Conservation (phyloP, 2,888 invertebrate species). For the Diarsia rubi region DNA sequence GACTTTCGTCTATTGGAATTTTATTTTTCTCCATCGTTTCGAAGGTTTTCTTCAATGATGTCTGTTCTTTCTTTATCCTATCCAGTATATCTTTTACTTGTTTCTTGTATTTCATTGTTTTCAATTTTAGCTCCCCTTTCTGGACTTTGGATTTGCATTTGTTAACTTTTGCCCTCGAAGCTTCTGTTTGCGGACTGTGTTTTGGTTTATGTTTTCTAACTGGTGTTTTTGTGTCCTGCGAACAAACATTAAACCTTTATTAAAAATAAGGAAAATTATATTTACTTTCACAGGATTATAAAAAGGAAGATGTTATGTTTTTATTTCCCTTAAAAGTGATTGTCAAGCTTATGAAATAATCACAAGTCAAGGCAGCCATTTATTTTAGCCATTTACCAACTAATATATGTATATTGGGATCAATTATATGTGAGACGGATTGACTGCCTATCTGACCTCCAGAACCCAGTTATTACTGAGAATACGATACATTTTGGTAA, state of each 20-base stretch:
- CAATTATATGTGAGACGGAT: too few species aligned
- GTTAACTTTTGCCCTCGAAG: background rate
- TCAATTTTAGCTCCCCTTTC: slow-evolving; percentile 8
- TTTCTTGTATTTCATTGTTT: background rate
- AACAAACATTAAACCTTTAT: slow-evolving; percentile 17
- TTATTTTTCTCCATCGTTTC: background rate
- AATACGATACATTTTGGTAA: too few species aligned
- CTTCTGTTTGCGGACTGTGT: background rate
- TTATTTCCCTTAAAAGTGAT: background rate
- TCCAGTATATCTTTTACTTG: background rate
- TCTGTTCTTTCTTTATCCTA: background rate
- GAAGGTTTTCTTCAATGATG: background rate
- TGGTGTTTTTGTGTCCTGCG: slow-evolving; percentile 28
- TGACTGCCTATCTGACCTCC: too few species aligned
- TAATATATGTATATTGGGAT: too few species aligned
- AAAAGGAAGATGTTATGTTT: background rate
- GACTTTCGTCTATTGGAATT: background rate
- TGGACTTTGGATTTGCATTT: background rate
- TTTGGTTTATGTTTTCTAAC: slow-evolving; percentile 30
- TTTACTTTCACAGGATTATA: background rate
- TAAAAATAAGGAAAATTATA: background rate
- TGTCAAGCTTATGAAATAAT: background rate
- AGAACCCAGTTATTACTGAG: too few species aligned
- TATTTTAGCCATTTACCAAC: too few species aligned
- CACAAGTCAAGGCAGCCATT: too few species aligned